Evolutionary conservation across 2,797 vertebrate genomes (phyloP), one percentile per base, ranked within the genome.

Genomic region (Anableps anableps): DNA sequence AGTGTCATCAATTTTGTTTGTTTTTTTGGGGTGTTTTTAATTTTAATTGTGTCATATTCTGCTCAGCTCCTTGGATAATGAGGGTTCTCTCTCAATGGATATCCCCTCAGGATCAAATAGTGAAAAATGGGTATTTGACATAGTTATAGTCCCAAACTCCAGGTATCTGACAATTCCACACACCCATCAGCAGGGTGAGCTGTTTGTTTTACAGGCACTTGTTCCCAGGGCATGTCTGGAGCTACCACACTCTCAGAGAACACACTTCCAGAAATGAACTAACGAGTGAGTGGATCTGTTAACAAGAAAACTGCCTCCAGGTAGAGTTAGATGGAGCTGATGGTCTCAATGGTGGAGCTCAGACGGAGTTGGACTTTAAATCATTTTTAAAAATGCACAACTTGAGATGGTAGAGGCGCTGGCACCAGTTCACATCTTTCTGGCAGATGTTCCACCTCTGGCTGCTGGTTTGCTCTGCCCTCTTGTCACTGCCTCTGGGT

Each of bases 221-320:
- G 58, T 45, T 77, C 75, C 80, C 74, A 72, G 43, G 36, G 55
- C 45, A 76, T 72, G 5, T 36, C 75, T 76, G 14, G 66, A 13
- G 41, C 48, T 50, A 64, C 34, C 29, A 64, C 36, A 76, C n/a
- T 47, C 36, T 43, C 19, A 1, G 36, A 26, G 38, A 31, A 26
- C 34, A 72, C 31, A 34, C 26, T 64, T 19, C 47, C 38, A 60
- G 60, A 13, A 58, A n/a, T 16, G 19, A 34, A 64, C 45, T 14
- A 47, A 47, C 14, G 31, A 34, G 29, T 34, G 60, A 58, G 84
- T 75, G 78, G 62, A 34, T 85, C 85, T 83, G 81, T 85, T 84
- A 75, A 83, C 75, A 75, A 60, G 75, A 48, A 78, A 72, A 74
- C 5, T 51, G 45, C 31, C 62, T 70, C 72, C 79, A 36, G 21